Evolutionary conservation across 2,797 vertebrate genomes (phyloP).

Genomic region (Pseudopleuronectes americanus): DNA sequence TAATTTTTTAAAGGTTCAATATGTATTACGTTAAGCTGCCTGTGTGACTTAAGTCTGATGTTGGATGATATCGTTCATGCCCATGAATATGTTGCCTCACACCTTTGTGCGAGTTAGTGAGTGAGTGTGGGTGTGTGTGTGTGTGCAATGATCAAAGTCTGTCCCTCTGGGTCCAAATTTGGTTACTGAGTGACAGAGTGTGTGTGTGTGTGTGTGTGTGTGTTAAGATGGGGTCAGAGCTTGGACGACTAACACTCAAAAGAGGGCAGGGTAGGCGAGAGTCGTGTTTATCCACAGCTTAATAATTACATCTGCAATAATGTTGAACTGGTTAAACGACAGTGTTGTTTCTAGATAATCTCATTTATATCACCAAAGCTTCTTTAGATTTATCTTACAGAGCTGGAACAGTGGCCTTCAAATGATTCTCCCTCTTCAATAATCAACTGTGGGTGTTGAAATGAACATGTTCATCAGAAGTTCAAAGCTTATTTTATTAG

Average conservation of each 20-base stretch:
- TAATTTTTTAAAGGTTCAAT: slow-evolving; percentile 31
- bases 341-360: slow-evolving; percentile 13
- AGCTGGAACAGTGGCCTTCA: slow-evolving; percentile 19
- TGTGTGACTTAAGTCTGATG: slow-evolving; percentile 38
- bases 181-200: slow-evolving; percentile 71
- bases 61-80: slow-evolving; percentile 47
- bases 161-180: slow-evolving; percentile 45
- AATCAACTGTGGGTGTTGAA: not conserved
- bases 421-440: slow-evolving; percentile 10
- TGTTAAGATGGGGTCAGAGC: not conserved
- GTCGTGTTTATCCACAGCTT: slow-evolving; percentile 24
- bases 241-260: slow-evolving; percentile 10
- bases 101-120: slow-evolving; percentile 18
- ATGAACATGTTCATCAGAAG: not conserved
- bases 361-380: slow-evolving; percentile 11
- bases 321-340: slow-evolving; percentile 31
- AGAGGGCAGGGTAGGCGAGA: not conserved
- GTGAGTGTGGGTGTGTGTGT: slow-evolving; percentile 23
- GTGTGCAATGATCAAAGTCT: slow-evolving; percentile 76
- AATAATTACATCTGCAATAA: slow-evolving; percentile 32
- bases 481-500: not conserved
- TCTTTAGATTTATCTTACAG: slow-evolving; percentile 16
- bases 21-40: not conserved
- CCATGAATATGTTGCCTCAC: slow-evolving; percentile 52
- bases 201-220: slow-evolving; percentile 16